Evolutionary conservation across 2,888 invertebrate species (phyloP).

Genomic region (Galerucella nymphaeae): DNA sequence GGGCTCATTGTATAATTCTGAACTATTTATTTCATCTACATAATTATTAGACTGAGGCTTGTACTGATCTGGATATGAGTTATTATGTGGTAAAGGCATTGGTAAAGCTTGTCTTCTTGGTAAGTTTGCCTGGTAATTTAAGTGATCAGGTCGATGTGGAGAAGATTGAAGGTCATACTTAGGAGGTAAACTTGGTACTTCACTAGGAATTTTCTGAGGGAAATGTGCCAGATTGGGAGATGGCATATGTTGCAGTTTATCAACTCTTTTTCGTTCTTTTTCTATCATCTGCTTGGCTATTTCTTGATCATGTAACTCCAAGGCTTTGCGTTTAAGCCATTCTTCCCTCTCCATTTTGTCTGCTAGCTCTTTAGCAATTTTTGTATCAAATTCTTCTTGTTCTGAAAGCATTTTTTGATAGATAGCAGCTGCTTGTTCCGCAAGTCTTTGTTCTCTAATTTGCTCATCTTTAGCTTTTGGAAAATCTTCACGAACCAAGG

Average conservation of each 20-base stretch:
- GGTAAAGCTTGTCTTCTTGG: conserved; percentile 59
- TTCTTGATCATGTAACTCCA: conserved; percentile 69
- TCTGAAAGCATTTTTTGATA: conserved; percentile 72
- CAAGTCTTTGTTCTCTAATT: conserved; percentile 74
- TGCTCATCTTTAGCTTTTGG: conserved; percentile 82
- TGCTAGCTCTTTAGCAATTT: conserved; percentile 75
- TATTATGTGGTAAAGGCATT: conserved; percentile 60
- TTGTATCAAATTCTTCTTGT: conserved; percentile 77
- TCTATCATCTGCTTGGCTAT: conserved; percentile 68
- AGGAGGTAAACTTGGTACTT: conserved; percentile 50
- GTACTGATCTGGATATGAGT: conserved; percentile 50
- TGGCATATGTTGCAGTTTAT: conserved; percentile 41
- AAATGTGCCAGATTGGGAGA: conserved; percentile 40
- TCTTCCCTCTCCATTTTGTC: conserved; percentile 72
- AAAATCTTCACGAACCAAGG: conserved; percentile 81
- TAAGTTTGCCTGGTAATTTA: conserved; percentile 56
- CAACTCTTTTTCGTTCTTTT: conserved; percentile 53
- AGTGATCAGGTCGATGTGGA: conserved; percentile 54
- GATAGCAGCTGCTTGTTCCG: conserved; percentile 71
- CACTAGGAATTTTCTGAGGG: conserved; percentile 51
- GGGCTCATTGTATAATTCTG: conserved; percentile 60
- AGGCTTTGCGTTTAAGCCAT: conserved; percentile 66
- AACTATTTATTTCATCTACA: conserved; percentile 45
- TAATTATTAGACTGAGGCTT: conserved; percentile 48
- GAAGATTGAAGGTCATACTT: conserved; percentile 50